Percentiles rank a stretch among this genome's conserved stretches.
phyloP scores from a whole-genome alignment of 1,140 invertebrate species.

The Penaeus japonicus region DNA sequence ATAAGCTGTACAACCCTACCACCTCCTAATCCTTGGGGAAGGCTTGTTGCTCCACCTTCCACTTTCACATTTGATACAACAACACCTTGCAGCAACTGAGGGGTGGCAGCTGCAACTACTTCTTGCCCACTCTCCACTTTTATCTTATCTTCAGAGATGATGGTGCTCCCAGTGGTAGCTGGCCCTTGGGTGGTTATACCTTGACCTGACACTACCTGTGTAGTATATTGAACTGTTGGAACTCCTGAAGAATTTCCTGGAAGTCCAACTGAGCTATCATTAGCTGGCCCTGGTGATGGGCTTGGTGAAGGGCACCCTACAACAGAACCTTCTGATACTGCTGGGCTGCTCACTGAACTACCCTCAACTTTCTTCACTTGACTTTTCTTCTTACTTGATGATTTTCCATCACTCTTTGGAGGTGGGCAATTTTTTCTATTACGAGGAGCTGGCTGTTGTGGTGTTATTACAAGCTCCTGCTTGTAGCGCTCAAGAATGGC shows the following conservation, averaged over 20 bases:
- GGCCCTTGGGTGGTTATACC: conserved; percentile 21
- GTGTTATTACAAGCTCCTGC: conserved; percentile 82
- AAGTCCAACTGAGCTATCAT: conserved; percentile 47
- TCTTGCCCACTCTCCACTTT: conserved; percentile 39
- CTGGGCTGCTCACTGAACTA: conserved; percentile 60
- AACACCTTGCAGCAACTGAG: conserved; percentile 51
- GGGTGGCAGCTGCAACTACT: conserved; percentile 30
- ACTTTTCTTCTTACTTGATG: conserved; percentile 59
- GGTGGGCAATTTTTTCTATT: conserved; percentile 78
- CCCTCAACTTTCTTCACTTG: conserved; percentile 67
- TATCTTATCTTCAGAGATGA: conserved; percentile 42
- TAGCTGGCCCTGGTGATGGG: conserved; percentile 54
- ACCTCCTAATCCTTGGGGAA: conserved; percentile 49
- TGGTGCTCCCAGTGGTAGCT: not conserved
- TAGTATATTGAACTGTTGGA: conserved; percentile 30
- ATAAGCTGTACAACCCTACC: conserved; percentile 58
- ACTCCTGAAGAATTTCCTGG: conserved; percentile 11
- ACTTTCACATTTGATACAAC: conserved; percentile 59
- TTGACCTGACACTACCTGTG: not conserved
- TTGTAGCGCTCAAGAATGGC: conserved; percentile 83
- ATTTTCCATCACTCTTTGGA: conserved; percentile 61
- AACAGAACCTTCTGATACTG: conserved; percentile 48
- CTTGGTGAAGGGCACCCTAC: conserved; percentile 65
- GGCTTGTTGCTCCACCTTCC: conserved; percentile 42
- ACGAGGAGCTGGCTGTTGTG: conserved; percentile 74